Base-by-base conservation (phyloP, 2,113 vertebrate genomes). In the Hiodon tergisus region DNA sequence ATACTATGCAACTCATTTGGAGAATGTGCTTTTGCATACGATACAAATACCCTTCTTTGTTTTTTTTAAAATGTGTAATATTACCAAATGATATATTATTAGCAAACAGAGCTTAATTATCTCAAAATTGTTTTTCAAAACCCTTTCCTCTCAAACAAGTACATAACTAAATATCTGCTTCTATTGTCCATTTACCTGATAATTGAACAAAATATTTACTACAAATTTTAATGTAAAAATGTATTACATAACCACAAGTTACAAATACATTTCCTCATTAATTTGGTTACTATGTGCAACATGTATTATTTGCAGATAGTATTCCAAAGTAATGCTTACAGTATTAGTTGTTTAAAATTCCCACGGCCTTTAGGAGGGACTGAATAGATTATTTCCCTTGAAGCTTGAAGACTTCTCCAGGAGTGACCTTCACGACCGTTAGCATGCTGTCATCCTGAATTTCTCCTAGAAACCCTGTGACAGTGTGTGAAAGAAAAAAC, bases 371-470 rank as follows among this genome's bases (percentile, higher is more conserved):
- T 31, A 63, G 4, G 48, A 53, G 62, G 10, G 70, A 50, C 58
- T 58, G 67, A 73, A 61, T 47, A 48, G 70, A 59, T 59, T 59
- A 51, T 58, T 71, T 52, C 11, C 52, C 58, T 47, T 51, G 51
- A 51, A 69, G n/a, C 10, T 16, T 61, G 52, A 66, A 47, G 13
- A 66, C 51, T 31, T 69, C 52, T 75, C 54, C 47, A 57, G 53
- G 62, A 66, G 50, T 67, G 73, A 75, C 77, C 73, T 75, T 69
- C 61, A 61, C 16, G 77, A 67, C 68, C 14, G 73, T 75, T 72
- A 71, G 73, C 58, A n/a, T 67, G 54, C 68, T 78, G 77, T 72
- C 77, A 78, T 53, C 13, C 69, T 53, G 13, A n/a, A 65, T 51
- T 71, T 75, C 54, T 54, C 47, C 61, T 67, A 52, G 69, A 75